These are phyloP conservation scores for Eupithecia pulchellata DNA, from an alignment of 2,888 invertebrate species.

Conservation along the genomic window DNA sequence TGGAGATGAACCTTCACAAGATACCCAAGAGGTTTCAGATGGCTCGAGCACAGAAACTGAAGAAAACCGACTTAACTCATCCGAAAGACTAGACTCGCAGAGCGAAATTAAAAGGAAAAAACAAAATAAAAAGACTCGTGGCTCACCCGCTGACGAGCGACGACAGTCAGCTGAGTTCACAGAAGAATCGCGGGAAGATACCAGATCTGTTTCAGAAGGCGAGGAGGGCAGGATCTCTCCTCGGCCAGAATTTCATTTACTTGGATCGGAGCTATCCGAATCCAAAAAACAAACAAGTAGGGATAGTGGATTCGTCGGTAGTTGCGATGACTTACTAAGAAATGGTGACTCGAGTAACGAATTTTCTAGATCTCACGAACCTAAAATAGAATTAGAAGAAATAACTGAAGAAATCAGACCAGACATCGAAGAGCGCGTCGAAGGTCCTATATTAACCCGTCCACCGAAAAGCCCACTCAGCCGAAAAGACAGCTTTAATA, in stretches of 20 bases:
- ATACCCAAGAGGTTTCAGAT: constrained; percentile 87
- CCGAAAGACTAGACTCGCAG: constrained; percentile 90
- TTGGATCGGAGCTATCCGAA: constrained; percentile 85
- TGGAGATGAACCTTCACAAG: constrained; percentile 84
- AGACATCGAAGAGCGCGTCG: constrained; percentile 80
- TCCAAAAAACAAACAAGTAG: constrained; percentile 93
- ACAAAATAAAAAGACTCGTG: constrained; percentile 88
- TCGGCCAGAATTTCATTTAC: constrained; percentile 87
- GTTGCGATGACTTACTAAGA: constrained; percentile 93
- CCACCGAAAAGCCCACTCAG: constrained; percentile 86
- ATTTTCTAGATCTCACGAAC: constrained; percentile 79
- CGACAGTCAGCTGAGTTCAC: constrained; percentile 87
- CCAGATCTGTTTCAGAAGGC: constrained; percentile 86
- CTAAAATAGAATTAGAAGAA: constrained; percentile 85
- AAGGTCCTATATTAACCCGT: constrained; percentile 81
- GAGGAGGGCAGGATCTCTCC: constrained; percentile 89
- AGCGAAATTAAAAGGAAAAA: constrained; percentile 94
- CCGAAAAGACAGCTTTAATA: constrained; percentile 95
- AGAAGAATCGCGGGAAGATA: constrained; percentile 86
- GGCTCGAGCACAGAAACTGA: constrained; percentile 92
- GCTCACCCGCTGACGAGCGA: constrained; percentile 87
- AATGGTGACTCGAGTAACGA: constrained; percentile 86
- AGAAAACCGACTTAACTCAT: constrained; percentile 86
- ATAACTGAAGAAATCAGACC: constrained; percentile 86
- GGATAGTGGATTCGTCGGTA: constrained; percentile 95